Evolutionary conservation across 92 coral and sea anemone species (phyloP), one percentile per base, ranked within the genome.

Genomic region (Epizoanthus illoricatus): DNA sequence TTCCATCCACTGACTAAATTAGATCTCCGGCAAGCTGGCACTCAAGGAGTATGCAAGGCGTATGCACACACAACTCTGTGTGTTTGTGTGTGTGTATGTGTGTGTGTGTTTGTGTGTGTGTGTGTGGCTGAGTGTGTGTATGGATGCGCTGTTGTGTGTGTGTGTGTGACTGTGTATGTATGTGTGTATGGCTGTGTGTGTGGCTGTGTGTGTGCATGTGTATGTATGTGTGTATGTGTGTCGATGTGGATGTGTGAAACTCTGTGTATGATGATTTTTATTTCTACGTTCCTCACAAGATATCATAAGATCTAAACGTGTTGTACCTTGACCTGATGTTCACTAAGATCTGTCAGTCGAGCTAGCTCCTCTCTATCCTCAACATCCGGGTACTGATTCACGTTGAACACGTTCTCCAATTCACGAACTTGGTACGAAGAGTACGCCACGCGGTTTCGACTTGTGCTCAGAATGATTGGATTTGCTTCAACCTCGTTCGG

Each of bases 361-460:
- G 72, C 82, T 71, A 78, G 42, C 4, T 78, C 71, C 82, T 45
- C 82, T 15, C 71, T 69, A 59, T 78, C 82, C 19, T 78, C 55
- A 12, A 78, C 82, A 78, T 78, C 82, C 60, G 82, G 82, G 71
- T 78, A 78, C 36, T 78, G 82, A 64, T 78, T 78, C 42, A 62
- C 82, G 47, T n/a, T 78, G 20, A 78, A 78, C 4, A 78, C 82
- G 16, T 78, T 63, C 65, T 78, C 82, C 71, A 78, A 20, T 42
- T 78, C 82, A 13, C 82, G 71, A 78, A 78, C 82, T 63, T 78
- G 82, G 24, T 78, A 42, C 58, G 82, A 78, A 62, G 82, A 78
- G 21, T 78, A 78, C 55, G 82, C 82, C 18, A 78, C 82, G 21
- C 82, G 82, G 66, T 41, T 78, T 41, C 82, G 82, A 36, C 82